Conservation (phyloP, 2,113 vertebrate genomes). For the Dasyurus viverrinus region DNA sequence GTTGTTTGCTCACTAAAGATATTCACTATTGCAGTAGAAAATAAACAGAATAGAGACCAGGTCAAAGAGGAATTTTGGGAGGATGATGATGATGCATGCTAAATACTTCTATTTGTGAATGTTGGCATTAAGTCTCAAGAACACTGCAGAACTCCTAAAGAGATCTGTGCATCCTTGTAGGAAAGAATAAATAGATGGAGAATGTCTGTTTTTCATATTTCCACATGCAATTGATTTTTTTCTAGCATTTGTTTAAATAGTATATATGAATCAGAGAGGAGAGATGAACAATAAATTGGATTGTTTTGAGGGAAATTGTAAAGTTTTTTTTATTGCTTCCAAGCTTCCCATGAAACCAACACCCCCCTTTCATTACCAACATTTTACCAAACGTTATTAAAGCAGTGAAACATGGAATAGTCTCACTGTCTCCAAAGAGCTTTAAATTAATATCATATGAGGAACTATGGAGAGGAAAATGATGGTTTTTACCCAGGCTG, state of each 20-base stretch:
- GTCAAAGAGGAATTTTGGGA: background rate
- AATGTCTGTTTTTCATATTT: background rate
- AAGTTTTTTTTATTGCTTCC: background rate
- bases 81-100: background rate
- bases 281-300: background rate
- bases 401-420: background rate
- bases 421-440: background rate
- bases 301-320: background rate
- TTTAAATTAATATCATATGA: background rate
- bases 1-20: background rate
- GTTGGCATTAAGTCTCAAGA: background rate
- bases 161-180: background rate
- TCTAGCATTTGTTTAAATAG: background rate
- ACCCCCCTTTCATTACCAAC: background rate
- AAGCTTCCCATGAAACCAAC: background rate
- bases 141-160: background rate
- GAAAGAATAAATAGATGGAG: background rate
- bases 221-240: background rate
- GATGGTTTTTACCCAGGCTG: background rate
- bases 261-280: background rate
- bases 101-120: background rate
- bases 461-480: background rate
- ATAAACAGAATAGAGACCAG: background rate
- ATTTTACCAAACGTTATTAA: background rate
- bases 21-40: background rate